These are phyloP conservation scores for Cantharis flavilabris DNA, from an alignment of 2,888 invertebrate species.

Conservation along the genomic window DNA sequence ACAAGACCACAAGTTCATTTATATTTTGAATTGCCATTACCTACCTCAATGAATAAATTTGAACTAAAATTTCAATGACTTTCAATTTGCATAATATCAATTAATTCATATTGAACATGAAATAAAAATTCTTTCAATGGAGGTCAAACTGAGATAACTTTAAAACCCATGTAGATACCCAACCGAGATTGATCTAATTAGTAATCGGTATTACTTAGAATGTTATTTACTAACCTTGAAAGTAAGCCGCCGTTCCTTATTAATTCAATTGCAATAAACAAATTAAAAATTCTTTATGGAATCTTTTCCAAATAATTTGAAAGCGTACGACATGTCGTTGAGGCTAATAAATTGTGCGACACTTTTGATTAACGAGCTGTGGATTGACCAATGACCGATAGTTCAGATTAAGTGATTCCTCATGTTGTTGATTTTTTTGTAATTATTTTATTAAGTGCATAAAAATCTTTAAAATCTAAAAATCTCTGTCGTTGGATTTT, in stretches of 20 bases:
- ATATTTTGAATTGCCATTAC: background rate
- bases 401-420: background rate
- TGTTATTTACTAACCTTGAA: background rate
- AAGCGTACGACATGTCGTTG: background rate
- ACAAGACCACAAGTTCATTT: background rate
- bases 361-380: background rate
- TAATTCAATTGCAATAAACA: background rate
- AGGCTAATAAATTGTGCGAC: background rate
- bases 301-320: background rate
- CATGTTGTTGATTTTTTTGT: background rate
- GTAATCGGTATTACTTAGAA: background rate
- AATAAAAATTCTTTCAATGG: background rate
- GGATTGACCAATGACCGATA: background rate
- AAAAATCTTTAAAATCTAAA: no score
- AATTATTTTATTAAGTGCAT: background rate
- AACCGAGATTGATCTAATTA: background rate
- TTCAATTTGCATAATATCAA: background rate
- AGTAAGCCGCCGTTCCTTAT: background rate
- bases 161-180: background rate
- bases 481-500: background rate
- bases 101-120: background rate
- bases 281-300: background rate
- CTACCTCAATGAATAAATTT: background rate
- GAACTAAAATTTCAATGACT: background rate
- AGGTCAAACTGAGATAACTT: background rate